A percentile compares a stretch with the other conserved stretches of the same genome.
phyloP scores from a whole-genome alignment of 2,888 invertebrate species.

The Agrochola litura region DNA sequence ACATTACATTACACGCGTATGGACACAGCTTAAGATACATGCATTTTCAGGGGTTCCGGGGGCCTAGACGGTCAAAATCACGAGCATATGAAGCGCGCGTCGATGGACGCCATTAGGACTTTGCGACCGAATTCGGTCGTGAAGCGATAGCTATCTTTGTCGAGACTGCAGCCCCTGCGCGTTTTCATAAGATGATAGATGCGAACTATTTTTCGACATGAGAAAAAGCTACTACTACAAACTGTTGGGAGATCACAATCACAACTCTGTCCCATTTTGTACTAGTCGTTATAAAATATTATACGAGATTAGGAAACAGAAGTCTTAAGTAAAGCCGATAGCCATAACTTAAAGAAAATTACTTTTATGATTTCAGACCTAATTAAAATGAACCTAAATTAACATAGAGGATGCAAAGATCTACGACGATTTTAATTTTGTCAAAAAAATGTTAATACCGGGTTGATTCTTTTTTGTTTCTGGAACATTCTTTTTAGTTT shows the following conservation, averaged over 20 bases:
- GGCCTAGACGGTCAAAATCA: no score
- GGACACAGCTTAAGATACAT: not conserved
- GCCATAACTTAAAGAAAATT: conserved; percentile 47
- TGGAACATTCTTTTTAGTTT: conserved; percentile 77
- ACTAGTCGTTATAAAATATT: conserved; percentile 35
- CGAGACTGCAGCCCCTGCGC: no score
- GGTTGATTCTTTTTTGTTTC: conserved; percentile 85
- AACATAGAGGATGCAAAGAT: conserved; percentile 25
- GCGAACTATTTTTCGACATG: not conserved
- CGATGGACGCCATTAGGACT: no score
- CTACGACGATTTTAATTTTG: conserved; percentile 77
- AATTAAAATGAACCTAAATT: conserved; percentile 37
- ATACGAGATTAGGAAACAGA: conserved; percentile 51
- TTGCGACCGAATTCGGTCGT: no score
- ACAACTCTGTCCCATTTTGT: conserved; percentile 9
- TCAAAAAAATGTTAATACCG: conserved; percentile 86
- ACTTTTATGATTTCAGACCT: conserved; percentile 42
- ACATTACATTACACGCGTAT: not conserved
- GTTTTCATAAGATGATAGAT: no score
- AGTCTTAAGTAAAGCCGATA: conserved; percentile 52
- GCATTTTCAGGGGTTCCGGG: no score
- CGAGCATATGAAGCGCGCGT: no score
- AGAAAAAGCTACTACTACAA: conserved; percentile 1
- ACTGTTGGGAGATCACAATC: conserved; percentile 9
- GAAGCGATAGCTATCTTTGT: no score